Evolutionary conservation across 2,888 invertebrate species (phyloP).

Genomic region (Lycocerus yunnanus): DNA sequence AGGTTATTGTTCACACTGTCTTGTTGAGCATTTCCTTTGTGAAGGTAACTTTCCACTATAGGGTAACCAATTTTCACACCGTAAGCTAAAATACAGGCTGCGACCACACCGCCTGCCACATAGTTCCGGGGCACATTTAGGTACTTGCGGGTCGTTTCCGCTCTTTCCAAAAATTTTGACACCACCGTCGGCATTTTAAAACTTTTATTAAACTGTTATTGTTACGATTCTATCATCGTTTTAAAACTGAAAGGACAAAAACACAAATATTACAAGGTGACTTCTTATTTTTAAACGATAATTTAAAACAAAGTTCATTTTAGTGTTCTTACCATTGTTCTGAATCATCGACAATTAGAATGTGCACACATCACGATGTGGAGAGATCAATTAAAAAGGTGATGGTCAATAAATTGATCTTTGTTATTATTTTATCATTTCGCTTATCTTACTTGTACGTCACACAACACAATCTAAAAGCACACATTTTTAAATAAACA

Average conservation of each 20-base stretch:
- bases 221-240: background rate
- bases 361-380: background rate
- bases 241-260: background rate
- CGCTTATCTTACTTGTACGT: background rate
- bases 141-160: conserved; percentile 60
- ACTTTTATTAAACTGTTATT: background rate
- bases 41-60: conserved; percentile 56
- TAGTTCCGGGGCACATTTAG: conserved; percentile 61
- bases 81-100: conserved; percentile 61
- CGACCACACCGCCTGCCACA: conserved; percentile 66
- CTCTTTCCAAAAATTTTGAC: conserved; percentile 67
- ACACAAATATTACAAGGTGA: background rate
- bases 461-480: background rate
- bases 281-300: background rate
- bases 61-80: conserved; percentile 68
- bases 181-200: conserved; percentile 63
- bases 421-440: background rate
- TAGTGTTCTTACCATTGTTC: background rate
- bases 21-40: conserved; percentile 47
- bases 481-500: background rate
- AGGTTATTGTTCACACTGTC: conserved; percentile 51
- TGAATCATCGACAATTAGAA: background rate
- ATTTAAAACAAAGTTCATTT: background rate
- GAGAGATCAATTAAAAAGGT: background rate
- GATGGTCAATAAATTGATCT: conserved; percentile 2